Conservation (phyloP, 2,888 invertebrate genomes). For the Ommatoiulus sabulosus region DNA sequence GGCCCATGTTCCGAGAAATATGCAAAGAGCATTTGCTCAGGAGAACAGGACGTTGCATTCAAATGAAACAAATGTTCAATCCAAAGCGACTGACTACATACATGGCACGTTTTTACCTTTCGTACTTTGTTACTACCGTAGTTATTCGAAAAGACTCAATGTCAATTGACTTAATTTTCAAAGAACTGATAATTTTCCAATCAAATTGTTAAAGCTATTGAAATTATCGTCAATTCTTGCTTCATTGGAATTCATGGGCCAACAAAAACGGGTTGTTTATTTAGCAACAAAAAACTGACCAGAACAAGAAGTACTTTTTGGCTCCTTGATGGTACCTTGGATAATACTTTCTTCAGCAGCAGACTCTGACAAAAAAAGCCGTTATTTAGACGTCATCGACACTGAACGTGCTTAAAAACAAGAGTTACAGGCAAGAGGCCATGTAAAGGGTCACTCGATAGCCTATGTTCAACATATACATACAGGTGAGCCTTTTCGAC, state of each 20-base stretch:
- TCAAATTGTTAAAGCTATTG: not conserved
- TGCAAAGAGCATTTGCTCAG: too few relatives aligned
- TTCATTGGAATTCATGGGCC: not conserved
- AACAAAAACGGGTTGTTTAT: slow-evolving; percentile 5
- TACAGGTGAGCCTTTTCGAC: not conserved
- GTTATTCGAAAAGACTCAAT: not conserved
- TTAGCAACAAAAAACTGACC: not conserved
- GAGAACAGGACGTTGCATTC: too few relatives aligned
- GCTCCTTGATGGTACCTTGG: slow-evolving; percentile 40
- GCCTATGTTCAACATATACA: not conserved
- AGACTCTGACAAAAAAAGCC: not conserved
- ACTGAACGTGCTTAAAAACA: not conserved
- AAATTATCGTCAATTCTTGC: not conserved
- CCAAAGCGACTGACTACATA: too few relatives aligned
- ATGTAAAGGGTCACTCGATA: not conserved
- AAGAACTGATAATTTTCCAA: not conserved
- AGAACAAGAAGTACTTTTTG: slow-evolving; percentile 11
- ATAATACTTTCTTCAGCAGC: slow-evolving; percentile 30
- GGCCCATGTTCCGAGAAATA: too few relatives aligned
- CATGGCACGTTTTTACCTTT: too few relatives aligned
- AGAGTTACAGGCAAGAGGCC: not conserved
- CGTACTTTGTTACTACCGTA: not conserved
- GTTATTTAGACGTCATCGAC: slow-evolving; percentile 33
- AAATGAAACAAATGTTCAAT: too few relatives aligned
- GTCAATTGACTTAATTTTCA: not conserved